Base-by-base conservation (phyloP, 2,888 invertebrate genomes). In the Masnerella sp. region DNA sequence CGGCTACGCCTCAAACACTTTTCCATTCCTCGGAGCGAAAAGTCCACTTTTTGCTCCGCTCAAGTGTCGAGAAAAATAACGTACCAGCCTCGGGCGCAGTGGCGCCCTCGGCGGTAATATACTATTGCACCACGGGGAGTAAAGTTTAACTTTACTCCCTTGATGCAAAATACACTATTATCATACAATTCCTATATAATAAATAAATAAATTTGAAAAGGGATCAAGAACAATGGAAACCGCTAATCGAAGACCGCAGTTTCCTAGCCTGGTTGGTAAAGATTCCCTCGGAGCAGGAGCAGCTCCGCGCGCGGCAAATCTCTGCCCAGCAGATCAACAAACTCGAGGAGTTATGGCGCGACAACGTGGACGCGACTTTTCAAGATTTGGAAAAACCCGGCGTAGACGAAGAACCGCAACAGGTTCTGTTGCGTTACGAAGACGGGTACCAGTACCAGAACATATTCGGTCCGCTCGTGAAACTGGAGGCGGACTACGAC, bases 381-480 rank as follows among this genome's bases (percentile, higher is more conserved):
- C 98, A 98, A 88, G 99, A 99, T 88, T 89, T 99, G 73, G 98
- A 99, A 86, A 97, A 98, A 84, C 99, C 99, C 0, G 99, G 99
- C 0, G 95, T 98, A 0, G 99, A 99, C 86, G 97, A 98, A 81
- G 99, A 99, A 85, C 98, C 99, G 0, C 96, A 98, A 84, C 98
- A 97, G 87, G 86, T 86, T 28, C 76, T 85, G 61, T 79, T 90
- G 59, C 91, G 98, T 77, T 99, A 99, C 85, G 98, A 99, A 88
- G 99, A 99, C 89, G 99, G 99, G 7, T 99, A 98, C 88, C 99
- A 99, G 87, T 99, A 99, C 86, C 97, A 98, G 87, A 97, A 98
- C 86, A 96, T 99, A 70, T 99, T 99, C 89, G 97, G 97, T 0
- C 99, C 99, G 0, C 89, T 99, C 25, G 97, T 80, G 0, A 96